Conservation (phyloP, 2,113 vertebrate genomes). For the Dicerorhinus sumatrensis region DNA sequence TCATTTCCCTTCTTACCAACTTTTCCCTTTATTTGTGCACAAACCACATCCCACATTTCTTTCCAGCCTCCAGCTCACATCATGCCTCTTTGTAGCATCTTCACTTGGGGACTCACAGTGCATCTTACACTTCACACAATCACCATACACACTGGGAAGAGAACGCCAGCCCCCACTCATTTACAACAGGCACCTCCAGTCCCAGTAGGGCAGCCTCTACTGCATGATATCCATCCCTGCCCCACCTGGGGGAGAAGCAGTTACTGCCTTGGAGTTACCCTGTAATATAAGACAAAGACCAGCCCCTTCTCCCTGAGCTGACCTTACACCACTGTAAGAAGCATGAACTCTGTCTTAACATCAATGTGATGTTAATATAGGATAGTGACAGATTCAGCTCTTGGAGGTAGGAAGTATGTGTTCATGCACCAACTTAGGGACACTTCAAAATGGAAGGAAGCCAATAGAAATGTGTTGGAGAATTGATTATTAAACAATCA, state of each 20-base stretch:
- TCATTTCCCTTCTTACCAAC: background rate
- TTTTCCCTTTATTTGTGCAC: background rate
- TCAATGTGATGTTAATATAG: background rate
- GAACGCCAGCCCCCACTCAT: background rate
- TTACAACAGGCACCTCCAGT: background rate
- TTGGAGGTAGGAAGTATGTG: background rate
- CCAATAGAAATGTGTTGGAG: background rate
- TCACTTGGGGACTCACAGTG: background rate
- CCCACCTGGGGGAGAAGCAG: background rate
- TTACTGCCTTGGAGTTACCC: background rate
- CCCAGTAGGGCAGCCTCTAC: background rate
- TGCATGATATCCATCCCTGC: background rate
- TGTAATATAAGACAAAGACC: background rate
- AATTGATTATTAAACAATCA: background rate
- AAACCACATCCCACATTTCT: background rate
- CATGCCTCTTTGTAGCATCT: background rate
- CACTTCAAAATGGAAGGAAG: background rate
- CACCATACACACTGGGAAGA: background rate
- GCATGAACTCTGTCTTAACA: background rate
- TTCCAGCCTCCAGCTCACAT: background rate
- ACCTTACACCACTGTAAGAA: background rate
- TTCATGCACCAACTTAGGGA: background rate
- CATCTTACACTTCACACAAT: background rate
- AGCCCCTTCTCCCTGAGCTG: background rate
- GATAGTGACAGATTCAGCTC: background rate